phyloP scores from a whole-genome alignment of 2,888 invertebrate species.

The Griposia aprilina region DNA sequence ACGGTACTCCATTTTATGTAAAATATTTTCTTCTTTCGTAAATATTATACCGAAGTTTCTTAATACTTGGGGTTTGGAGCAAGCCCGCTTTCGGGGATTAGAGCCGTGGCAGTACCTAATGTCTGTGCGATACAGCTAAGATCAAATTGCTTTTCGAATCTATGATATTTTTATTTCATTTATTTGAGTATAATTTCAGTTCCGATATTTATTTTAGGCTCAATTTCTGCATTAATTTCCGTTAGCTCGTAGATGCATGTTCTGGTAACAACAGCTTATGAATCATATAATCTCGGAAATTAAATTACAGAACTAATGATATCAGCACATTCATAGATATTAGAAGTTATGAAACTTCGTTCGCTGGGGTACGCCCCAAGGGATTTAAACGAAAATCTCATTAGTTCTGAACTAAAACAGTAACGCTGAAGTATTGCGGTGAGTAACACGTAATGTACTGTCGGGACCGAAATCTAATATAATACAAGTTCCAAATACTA shows the following conservation, averaged over 20 bases:
- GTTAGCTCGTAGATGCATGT: too few relatives aligned
- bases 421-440: slow-evolving; percentile 59
- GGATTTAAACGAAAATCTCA: slow-evolving; percentile 70
- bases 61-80: slow-evolving; percentile 22
- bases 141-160: slow-evolving; percentile 33
- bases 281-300: not conserved
- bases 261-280: not conserved
- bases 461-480: slow-evolving; percentile 44
- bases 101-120: slow-evolving; percentile 27
- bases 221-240: not conserved
- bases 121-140: slow-evolving; percentile 31
- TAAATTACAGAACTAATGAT: slow-evolving; percentile 16
- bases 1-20: slow-evolving; percentile 30
- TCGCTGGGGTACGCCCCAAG: slow-evolving; percentile 18
- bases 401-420: slow-evolving; percentile 69
- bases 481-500: slow-evolving; percentile 41
- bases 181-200: not conserved
- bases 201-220: not conserved
- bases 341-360: slow-evolving; percentile 25
- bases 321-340: slow-evolving; percentile 29
- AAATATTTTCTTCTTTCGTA: slow-evolving; percentile 32
- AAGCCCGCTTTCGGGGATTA: slow-evolving; percentile 37
- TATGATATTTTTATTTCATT: slow-evolving; percentile 20
- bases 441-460: slow-evolving; percentile 35
- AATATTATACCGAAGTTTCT: slow-evolving; percentile 22